Evolutionary conservation across 2,113 vertebrate genomes (phyloP), one percentile per base, ranked within the genome.

Genomic region (Henicopernis longicauda): DNA sequence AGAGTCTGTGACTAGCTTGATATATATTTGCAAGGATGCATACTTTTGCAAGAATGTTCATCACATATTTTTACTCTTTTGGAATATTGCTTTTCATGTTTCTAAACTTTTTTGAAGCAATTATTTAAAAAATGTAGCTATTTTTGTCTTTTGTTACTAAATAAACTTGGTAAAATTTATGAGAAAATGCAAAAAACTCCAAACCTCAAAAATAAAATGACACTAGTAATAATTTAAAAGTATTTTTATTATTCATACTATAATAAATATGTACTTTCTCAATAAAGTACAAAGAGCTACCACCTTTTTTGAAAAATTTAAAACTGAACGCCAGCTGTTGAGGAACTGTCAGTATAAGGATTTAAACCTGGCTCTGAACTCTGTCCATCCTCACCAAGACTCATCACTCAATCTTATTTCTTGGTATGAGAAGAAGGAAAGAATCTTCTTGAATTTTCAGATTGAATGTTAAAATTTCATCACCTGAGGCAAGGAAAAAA

Each of bases 101-200:
- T 79, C 13, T 8, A 67, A 67, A 49, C 3, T 20, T 44, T 19
- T 29, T 55, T 49, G 10, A 78, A 31, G 7, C 4, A 1, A 36
- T 11, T 47, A 6, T 18, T 18, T 6, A n/a, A 9, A 36, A 38
- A 6, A 14, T 6, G 4, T 7, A 7, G 3, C 7, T 19, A 14
- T 79, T 88, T 19, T 49, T 76, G 5, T 49, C 36, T 57, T 52
- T 86, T 44, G 1, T 21, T 61, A 10, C 31, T n/a, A 27, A 79
- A 42, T 19, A 36, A 63, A 5, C 3, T 29, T 7, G 1, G 6
- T 21, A 19, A 71, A 21, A 21, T 59, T 44, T 34, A 22, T 12
- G 2, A 14, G 7, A 38, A 36, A 36, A 15, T 12, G 3, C 2
- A 47, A 55, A 32, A 72, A 38, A 31, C 0, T 2, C 2, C 4